Base-by-base conservation (phyloP, 2,888 invertebrate species). In the Hypselothyrea guttata region DNA sequence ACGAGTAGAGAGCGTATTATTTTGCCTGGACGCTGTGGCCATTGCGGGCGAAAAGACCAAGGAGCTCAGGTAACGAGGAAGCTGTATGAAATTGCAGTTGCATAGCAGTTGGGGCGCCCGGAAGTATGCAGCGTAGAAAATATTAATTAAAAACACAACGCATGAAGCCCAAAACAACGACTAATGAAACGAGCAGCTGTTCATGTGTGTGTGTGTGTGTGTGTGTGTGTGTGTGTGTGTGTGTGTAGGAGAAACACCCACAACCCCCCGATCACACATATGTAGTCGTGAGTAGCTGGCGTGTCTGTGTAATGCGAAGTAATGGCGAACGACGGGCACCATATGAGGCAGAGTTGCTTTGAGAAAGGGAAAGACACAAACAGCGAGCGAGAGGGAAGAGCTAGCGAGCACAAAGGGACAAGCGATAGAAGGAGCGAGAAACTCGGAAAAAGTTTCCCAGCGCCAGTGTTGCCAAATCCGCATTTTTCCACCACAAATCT, bases 61-160 rank as follows among this genome's bases (percentile, higher is more conserved):
- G 22, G 22, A 22, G 5, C 3, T 22, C 22, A 22, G 22, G 22
- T 22, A 22, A 22, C 22, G 22, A 22, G 22, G 22, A 22, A 22
- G 22, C 22, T 22, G 22, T 22, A 22, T 22, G 31, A 51, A 31
- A 42, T 22, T 31, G 49, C 31, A 22, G 22, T 22, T 22, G 22
- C 22, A 22, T 2, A 4, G 22, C 5, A 22, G n/a, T n/a, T n/a
- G n/a, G 2, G 22, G 22, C 22, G 22, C 22, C 22, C 2, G 22
- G 22, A 22, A 22, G 22, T 57, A 73, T 65, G 77, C 69, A 60
- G 66, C 59, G 69, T 59, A 69, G 66, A 77, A 75, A 77, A 77
- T 75, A 82, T 75, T 75, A 75, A 75, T 75, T 75, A 81, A 73
- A 77, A 77, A 60, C 56, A 60, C 55, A 71, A 58, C 53, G 48